Evolutionary conservation across 2,888 invertebrate genomes (phyloP).

Genomic region (Andrena hattorfiana): DNA sequence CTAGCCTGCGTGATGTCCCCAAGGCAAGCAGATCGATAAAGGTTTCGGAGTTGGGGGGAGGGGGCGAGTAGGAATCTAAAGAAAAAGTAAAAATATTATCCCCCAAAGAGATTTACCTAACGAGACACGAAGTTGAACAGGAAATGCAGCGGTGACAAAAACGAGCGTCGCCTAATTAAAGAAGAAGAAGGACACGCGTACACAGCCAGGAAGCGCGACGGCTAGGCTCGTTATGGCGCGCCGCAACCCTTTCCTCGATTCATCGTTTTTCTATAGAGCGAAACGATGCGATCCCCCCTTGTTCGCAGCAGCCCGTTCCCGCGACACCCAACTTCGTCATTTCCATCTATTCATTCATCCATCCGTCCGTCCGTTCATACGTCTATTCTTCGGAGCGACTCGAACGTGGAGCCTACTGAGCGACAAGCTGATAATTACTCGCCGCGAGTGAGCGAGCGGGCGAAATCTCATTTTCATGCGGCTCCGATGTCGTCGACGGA

Average conservation of each 20-base stretch:
- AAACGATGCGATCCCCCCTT: conserved; percentile 12
- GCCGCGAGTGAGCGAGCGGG: conserved; percentile 71
- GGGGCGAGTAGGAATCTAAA: background rate
- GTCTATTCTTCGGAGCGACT: conserved; percentile 38
- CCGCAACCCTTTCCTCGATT: conserved; percentile 2
- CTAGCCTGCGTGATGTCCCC: too few relatives aligned
- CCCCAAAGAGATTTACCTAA: background rate
- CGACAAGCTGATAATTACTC: conserved; percentile 77
- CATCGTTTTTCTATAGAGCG: conserved; percentile 25
- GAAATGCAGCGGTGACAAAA: too few relatives aligned
- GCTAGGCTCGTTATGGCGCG: conserved; percentile 16
- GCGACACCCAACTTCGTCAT: conserved; percentile 29
- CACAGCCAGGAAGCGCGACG: background rate
- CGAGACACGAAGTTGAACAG: background rate
- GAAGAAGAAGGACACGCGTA: background rate
- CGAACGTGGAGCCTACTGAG: conserved; percentile 35
- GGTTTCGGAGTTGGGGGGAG: too few relatives aligned
- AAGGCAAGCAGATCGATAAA: too few relatives aligned
- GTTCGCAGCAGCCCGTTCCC: background rate
- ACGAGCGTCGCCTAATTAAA: conserved; percentile 10
- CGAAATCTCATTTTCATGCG: conserved; percentile 79
- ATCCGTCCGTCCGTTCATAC: conserved; percentile 13
- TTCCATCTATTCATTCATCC: conserved; percentile 37
- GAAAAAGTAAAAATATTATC: background rate
- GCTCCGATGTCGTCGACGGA: conserved; percentile 12